Evolutionary conservation across 2,888 invertebrate species (phyloP).

Genomic region (Herminia tarsipennalis): DNA sequence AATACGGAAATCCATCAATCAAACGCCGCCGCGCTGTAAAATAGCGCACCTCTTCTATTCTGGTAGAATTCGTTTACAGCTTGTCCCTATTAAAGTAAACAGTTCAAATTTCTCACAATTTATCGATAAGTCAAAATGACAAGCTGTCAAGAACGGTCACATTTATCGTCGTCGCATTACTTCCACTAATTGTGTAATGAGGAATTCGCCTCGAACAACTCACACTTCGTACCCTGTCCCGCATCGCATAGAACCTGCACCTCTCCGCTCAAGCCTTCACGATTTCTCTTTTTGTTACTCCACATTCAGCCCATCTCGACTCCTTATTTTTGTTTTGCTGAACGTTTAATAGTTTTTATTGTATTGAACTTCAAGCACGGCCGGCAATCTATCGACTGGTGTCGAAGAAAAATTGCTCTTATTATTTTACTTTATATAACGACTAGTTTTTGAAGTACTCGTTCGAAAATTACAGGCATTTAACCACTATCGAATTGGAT

Average conservation of each 20-base stretch:
- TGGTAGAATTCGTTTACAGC: no score
- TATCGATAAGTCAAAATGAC: constrained; percentile 37
- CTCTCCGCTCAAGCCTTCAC: constrained; percentile 12
- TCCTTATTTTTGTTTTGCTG: constrained; percentile 42
- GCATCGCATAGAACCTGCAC: constrained; percentile 11
- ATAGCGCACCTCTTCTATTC: no score
- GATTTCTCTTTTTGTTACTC: constrained; percentile 35
- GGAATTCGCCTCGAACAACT: constrained; percentile 30
- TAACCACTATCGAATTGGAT: constrained; percentile 73
- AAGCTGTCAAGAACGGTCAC: constrained; percentile 33
- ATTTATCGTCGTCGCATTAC: constrained; percentile 55
- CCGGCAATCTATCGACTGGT: constrained; percentile 51
- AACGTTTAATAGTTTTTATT: constrained; percentile 48
- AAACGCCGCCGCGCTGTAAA: no score
- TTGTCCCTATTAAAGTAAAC: no score
- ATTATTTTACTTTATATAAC: constrained; percentile 64
- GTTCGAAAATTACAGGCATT: constrained; percentile 72
- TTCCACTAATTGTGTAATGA: constrained; percentile 62
- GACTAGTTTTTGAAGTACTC: constrained; percentile 56
- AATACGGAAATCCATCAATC: no score
- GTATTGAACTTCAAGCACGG: constrained; percentile 27
- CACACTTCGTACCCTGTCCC: constrained; percentile 32
- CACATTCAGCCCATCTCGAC: constrained; percentile 44
- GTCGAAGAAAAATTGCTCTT: constrained; percentile 58
- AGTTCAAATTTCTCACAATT: constrained; percentile 28